These are phyloP conservation scores for Mesorhabditis sp. DNA, from an alignment of 2,888 invertebrate species.

Conservation along the genomic window DNA sequence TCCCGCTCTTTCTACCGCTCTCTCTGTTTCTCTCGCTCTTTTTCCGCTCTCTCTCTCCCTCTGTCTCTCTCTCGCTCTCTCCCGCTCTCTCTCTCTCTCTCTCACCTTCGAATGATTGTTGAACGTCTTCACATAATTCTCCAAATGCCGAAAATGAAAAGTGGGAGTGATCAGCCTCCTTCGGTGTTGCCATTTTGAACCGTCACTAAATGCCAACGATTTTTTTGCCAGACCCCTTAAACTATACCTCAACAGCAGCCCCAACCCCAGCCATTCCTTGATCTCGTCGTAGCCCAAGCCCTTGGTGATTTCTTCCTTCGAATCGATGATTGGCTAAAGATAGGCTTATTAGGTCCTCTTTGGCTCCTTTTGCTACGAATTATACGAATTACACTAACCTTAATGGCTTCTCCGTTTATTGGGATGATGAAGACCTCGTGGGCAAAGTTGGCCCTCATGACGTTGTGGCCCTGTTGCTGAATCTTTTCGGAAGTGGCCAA, in stretches of 20 bases:
- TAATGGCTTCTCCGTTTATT: background rate
- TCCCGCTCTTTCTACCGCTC: too few species aligned
- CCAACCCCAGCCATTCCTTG: conserved; percentile 3
- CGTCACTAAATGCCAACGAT: background rate
- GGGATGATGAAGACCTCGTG: background rate
- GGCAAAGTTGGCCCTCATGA: background rate
- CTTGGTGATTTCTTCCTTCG: conserved; percentile 1
- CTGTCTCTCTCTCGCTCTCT: too few species aligned
- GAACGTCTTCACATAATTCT: conserved; percentile 3
- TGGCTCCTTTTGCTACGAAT: background rate
- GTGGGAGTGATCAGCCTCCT: background rate
- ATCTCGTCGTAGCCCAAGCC: background rate
- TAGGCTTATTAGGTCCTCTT: background rate
- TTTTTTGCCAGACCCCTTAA: too few species aligned
- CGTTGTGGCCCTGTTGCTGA: background rate
- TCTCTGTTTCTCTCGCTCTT: too few species aligned
- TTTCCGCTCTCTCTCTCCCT: too few species aligned
- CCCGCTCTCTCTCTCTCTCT: too few species aligned
- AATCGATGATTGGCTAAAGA: background rate
- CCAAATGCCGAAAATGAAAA: background rate
- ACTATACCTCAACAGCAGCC: background rate
- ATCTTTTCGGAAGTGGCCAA: background rate
- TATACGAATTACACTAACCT: background rate
- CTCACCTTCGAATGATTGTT: conserved; percentile 4
- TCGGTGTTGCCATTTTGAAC: background rate